A percentile compares a stretch with the other conserved stretches of the same genome.
These are phyloP conservation scores for Aporophyla nigra DNA, from an alignment of 2,888 invertebrate species.

Conservation along the genomic window DNA sequence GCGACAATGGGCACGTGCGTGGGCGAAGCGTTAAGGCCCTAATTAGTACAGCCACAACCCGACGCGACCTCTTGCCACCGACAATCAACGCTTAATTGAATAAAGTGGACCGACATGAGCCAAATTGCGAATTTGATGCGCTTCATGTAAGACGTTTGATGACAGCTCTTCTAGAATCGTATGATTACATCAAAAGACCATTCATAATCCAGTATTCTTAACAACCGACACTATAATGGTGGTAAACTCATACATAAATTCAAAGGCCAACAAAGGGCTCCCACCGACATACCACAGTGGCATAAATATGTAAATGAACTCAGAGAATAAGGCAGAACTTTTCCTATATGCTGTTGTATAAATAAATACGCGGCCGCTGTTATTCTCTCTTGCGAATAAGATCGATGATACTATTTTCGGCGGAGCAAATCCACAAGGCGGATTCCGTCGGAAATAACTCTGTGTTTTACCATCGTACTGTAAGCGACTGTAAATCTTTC, in stretches of 20 bases:
- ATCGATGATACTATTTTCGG: slow-evolving; percentile 89
- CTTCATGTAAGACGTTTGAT: slow-evolving; percentile 63
- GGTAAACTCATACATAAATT: slow-evolving; percentile 44
- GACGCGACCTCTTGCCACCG: slow-evolving; percentile 87
- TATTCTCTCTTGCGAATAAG: slow-evolving; percentile 85
- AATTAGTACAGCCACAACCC: slow-evolving; percentile 86
- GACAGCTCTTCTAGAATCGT: slow-evolving; percentile 41
- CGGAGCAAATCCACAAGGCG: slow-evolving; percentile 87
- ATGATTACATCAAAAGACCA: slow-evolving; percentile 41
- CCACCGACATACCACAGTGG: slow-evolving; percentile 48
- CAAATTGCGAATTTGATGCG: slow-evolving; percentile 80
- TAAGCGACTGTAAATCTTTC: slow-evolving; percentile 85
- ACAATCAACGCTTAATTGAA: slow-evolving; percentile 88
- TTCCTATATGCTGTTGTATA: slow-evolving; percentile 78
- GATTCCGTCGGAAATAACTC: slow-evolving; percentile 89
- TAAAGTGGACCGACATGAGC: slow-evolving; percentile 85
- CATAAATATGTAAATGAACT: slow-evolving; percentile 76
- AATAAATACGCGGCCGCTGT: slow-evolving; percentile 83
- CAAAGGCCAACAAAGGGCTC: slow-evolving; percentile 51
- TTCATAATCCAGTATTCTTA: slow-evolving; percentile 37
- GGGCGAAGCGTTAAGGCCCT: slow-evolving; percentile 84
- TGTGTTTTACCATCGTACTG: slow-evolving; percentile 81
- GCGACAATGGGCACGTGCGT: slow-evolving; percentile 81
- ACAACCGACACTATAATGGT: slow-evolving; percentile 30
- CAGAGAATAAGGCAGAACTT: slow-evolving; percentile 76